Percentiles rank a stretch among this genome's conserved stretches.
Conservation (phyloP, 2,113 vertebrate species). For the Tetrao urogallus region DNA sequence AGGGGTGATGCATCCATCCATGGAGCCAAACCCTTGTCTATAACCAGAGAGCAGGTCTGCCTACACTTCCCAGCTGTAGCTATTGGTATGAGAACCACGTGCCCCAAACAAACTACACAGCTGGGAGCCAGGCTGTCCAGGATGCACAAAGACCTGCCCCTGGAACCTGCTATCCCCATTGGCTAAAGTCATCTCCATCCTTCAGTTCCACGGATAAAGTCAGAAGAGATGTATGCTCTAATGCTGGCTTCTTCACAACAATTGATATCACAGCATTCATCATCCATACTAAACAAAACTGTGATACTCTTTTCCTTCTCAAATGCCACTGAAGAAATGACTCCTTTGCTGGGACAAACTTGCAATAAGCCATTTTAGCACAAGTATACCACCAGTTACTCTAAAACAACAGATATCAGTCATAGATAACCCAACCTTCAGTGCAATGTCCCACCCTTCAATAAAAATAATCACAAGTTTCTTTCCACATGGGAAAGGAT, state of each 20-base stretch:
- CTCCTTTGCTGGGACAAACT: neutral
- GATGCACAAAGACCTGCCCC: neutral
- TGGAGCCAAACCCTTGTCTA: too few species aligned
- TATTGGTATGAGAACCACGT: neutral
- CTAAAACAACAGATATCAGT: neutral
- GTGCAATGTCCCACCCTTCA: neutral
- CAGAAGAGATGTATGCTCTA: neutral
- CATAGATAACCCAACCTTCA: neutral
- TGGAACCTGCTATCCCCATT: neutral
- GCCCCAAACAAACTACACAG: rapidly evolving
- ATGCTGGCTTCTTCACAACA: neutral
- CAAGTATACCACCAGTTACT: neutral
- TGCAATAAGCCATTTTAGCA: neutral
- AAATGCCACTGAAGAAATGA: neutral
- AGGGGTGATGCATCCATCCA: too few species aligned
- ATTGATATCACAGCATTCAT: neutral
- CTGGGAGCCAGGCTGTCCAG: neutral
- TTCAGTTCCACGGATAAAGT: neutral
- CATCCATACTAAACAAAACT: neutral
- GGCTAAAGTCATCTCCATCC: neutral
- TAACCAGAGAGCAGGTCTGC: neutral
- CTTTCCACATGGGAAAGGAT: neutral
- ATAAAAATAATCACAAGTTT: neutral
- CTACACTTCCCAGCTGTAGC: neutral
- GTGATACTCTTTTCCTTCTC: neutral